Evolutionary conservation across 2,888 invertebrate species (phyloP).

Genomic region (Myopa tessellatipennis): DNA sequence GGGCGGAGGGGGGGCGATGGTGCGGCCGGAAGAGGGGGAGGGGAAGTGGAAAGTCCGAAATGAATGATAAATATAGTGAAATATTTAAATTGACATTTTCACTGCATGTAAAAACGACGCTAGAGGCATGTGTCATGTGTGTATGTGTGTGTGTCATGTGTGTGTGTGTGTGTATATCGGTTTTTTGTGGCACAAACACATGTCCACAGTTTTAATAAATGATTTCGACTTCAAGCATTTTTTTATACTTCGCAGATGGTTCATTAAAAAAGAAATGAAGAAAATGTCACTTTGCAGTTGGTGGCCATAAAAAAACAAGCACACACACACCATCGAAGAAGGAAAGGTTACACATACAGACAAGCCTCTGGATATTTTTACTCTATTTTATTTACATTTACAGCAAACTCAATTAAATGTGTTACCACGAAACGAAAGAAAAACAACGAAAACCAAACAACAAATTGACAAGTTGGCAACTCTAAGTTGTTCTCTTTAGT

Average conservation of each 20-base stretch:
- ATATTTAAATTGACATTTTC: slow-evolving; percentile 29
- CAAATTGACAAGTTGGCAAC: background rate
- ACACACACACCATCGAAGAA: background rate
- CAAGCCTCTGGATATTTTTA: too few relatives aligned
- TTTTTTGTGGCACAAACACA: background rate
- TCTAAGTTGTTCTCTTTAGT: too few relatives aligned
- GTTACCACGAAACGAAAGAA: background rate
- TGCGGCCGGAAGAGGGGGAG: background rate
- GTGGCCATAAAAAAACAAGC: too few relatives aligned
- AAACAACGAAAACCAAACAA: background rate
- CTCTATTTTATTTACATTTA: background rate
- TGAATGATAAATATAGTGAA: slow-evolving; percentile 12
- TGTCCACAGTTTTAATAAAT: slow-evolving; percentile 21
- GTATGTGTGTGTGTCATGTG: background rate
- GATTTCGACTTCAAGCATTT: slow-evolving; percentile 2
- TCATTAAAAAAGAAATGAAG: too few relatives aligned
- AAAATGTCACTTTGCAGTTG: background rate
- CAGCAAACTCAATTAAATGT: background rate
- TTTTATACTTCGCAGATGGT: background rate
- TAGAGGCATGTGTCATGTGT: background rate
- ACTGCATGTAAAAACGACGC: background rate
- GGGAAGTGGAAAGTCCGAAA: background rate
- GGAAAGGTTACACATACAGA: background rate
- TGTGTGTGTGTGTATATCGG: too few relatives aligned
- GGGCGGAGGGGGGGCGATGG: background rate